Base-by-base conservation (phyloP, 2,113 vertebrate species). In the Chitala chitala region DNA sequence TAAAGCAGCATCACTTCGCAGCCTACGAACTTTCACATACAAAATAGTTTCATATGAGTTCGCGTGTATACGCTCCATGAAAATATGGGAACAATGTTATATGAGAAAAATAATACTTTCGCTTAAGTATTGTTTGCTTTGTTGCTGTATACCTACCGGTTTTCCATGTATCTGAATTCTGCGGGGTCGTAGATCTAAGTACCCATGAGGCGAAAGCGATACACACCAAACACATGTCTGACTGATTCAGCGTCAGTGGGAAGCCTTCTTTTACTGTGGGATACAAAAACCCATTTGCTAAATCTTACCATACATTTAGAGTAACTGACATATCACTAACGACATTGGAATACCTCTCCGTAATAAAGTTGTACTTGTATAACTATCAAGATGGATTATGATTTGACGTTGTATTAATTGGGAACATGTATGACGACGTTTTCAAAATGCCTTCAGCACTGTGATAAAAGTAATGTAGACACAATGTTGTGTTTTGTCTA, bases 191-290 rank as follows among this genome's bases (percentile, higher is more conserved):
- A 0, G 94, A 95, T 82, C 92, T 96, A 79, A 99, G 86, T 0
- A 96, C 94, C 97, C 97, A 99, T 1, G 95, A 96, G 0, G 95
- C 94, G 75, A 98, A 96, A 9, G 95, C 97, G 12, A 98, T 93
- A 72, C 96, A 96, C 58, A 94, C 90, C 38, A 99, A 88, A 80
- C 97, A 98, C 92, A 98, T 92, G 77, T 99, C 95, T 1, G 90
- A 87, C 64, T 89, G 89, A 70, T 74, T 84, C n/a, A 90, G 78
- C 5, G 85, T 84, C 71, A 91, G 6, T 56, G 24, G 61, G 15
- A 24, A 38, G 36, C 17, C 6, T 38, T 64, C 6, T 38, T 22
- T 7, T 38, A 40, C 17, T 69, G 2, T 50, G n/a, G 44, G 64
- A 54, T 54, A 54, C 5, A 53, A 54, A 22, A 59, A 59, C 26